Conservation (phyloP, 1,140 invertebrate species). For the Zaprionus lachaisei region DNA sequence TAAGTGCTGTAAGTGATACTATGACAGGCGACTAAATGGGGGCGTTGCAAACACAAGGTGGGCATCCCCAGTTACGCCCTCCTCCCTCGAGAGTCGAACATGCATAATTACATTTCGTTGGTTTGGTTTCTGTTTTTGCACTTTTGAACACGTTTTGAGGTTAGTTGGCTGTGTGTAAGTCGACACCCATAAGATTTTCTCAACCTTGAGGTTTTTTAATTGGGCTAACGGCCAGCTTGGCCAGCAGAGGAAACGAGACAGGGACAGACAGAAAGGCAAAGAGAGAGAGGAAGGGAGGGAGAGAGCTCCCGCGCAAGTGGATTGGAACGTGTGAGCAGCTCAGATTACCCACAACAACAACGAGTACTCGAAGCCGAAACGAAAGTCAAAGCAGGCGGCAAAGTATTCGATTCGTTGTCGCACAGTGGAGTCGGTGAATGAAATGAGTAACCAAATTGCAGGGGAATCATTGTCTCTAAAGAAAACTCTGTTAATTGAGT, state of each 20-base stretch:
- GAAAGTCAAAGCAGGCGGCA: conserved; percentile 29
- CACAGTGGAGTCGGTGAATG: conserved; percentile 7
- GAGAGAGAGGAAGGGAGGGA: not conserved
- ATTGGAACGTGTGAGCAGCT: conserved; percentile 60
- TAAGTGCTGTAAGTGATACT: conserved; percentile 59
- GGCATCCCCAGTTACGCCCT: not conserved
- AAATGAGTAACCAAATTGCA: not conserved
- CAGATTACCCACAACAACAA: conserved; percentile 49
- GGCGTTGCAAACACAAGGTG: conserved; percentile 21
- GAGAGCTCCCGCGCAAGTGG: conserved; percentile 19
- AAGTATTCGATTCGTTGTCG: conserved; percentile 20
- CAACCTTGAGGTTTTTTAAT: conserved; percentile 78
- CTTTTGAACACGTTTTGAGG: conserved; percentile 75
- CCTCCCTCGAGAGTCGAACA: not conserved
- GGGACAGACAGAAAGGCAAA: not conserved
- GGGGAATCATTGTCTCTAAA: not conserved
- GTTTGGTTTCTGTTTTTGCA: conserved; percentile 44
- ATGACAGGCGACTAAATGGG: conserved; percentile 38
- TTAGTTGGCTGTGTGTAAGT: conserved; percentile 49
- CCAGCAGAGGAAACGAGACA: conserved; percentile 26
- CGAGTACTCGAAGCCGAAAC: conserved; percentile 48
- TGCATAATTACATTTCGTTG: conserved; percentile 57
- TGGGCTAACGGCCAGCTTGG: conserved; percentile 60
- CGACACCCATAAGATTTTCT: conserved; percentile 70
- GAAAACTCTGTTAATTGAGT: not conserved